These are phyloP conservation scores for Dipodomys stephensi DNA, from an alignment of 2,113 vertebrate genomes.

Conservation along the genomic window DNA sequence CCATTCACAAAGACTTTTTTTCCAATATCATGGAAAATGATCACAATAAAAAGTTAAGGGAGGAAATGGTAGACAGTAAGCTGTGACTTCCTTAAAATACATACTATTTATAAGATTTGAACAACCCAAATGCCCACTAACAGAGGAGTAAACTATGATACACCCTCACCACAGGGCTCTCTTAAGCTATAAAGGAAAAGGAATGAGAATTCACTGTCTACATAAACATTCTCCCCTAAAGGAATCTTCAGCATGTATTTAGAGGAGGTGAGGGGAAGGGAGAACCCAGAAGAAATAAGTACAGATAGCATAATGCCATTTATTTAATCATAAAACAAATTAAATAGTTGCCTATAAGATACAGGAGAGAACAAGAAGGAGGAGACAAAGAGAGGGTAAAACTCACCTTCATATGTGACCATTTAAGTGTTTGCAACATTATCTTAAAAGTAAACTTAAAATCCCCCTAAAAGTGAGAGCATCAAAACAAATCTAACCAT, in stretches of 20 bases:
- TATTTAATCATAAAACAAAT: neutral
- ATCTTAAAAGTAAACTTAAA: constrained; percentile 38
- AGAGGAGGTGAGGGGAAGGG: fast-evolving
- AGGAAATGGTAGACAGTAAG: neutral
- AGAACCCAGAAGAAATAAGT: neutral
- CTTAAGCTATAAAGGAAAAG: neutral
- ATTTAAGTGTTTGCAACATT: neutral
- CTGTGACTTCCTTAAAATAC: neutral
- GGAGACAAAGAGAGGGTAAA: neutral
- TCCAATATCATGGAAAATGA: neutral
- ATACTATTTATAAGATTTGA: neutral
- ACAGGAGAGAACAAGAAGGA: neutral
- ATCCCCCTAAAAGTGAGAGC: constrained; percentile 9
- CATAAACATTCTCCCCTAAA: neutral
- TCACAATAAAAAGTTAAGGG: neutral
- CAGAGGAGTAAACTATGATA: neutral
- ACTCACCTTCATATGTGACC: neutral
- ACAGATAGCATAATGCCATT: neutral
- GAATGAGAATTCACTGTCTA: neutral
- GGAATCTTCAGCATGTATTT: neutral
- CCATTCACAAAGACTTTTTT: neutral
- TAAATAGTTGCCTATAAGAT: neutral
- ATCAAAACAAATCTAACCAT: neutral
- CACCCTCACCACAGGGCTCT: neutral
- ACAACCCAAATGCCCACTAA: neutral